Evolutionary conservation across 2,113 vertebrate genomes (phyloP).

Genomic region (Telmatochromis sp.): DNA sequence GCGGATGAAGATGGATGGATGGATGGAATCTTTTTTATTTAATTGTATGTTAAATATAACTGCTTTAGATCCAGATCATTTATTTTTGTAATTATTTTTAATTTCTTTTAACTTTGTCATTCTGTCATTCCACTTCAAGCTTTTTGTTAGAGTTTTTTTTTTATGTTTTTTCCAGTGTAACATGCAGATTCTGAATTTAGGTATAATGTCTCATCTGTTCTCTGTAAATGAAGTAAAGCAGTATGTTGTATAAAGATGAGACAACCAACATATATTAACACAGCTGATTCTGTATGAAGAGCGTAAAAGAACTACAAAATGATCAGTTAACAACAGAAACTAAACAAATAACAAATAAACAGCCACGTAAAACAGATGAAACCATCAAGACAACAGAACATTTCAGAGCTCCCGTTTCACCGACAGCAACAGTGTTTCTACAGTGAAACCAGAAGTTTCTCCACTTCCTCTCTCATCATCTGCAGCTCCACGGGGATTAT

Average conservation of each 20-base stretch:
- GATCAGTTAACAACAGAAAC: background rate
- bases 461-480: background rate
- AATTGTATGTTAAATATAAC: background rate
- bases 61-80: fast-evolving
- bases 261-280: background rate
- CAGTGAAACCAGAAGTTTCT: background rate
- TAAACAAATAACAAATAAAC: background rate
- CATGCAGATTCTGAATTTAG: background rate
- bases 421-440: background rate
- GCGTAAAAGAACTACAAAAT: background rate
- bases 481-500: background rate
- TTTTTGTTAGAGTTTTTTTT: background rate
- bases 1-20: no score
- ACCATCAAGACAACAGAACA: fast-evolving
- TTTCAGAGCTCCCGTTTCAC: background rate
- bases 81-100: background rate
- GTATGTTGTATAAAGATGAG: background rate
- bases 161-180: background rate
- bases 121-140: background rate
- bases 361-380: background rate
- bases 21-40: background rate
- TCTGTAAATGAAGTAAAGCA: fast-evolving
- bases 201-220: background rate
- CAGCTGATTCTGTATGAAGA: background rate
- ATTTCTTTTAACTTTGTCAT: background rate